Percentiles rank a stretch among this genome's conserved stretches.
Conservation (phyloP, 2,113 vertebrate genomes). For the Rhineura floridana region DNA sequence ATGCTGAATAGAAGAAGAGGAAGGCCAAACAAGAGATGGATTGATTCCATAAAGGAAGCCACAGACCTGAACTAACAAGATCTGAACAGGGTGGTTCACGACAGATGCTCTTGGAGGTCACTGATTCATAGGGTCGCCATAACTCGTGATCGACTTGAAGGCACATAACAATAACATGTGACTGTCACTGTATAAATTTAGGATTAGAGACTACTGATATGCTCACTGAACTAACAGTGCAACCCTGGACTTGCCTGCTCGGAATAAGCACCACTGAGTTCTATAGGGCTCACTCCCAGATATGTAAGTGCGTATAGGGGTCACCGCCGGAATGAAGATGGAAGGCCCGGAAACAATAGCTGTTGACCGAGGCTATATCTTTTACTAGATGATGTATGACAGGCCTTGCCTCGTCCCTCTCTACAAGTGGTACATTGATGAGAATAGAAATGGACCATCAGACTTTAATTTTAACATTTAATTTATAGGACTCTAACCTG, state of each 20-base stretch:
- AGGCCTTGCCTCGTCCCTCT: too few relatives aligned
- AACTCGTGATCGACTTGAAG: too few relatives aligned
- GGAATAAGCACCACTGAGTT: neutral
- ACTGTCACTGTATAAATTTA: too few relatives aligned
- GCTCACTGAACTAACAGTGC: neutral
- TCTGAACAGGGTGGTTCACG: too few relatives aligned
- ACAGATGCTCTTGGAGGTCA: too few relatives aligned
- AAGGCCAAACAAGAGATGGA: too few relatives aligned
- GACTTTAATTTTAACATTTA: neutral
- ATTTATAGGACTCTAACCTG: neutral
- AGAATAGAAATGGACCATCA: neutral
- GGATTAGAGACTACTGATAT: too few relatives aligned
- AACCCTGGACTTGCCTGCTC: neutral
- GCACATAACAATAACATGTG: too few relatives aligned
- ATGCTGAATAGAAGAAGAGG: too few relatives aligned
- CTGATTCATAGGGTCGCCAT: too few relatives aligned
- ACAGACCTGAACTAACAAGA: too few relatives aligned
- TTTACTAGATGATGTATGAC: neutral
- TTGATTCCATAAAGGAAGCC: too few relatives aligned
- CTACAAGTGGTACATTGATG: neutral
- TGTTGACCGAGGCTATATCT: neutral
- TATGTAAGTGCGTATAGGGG: neutral
- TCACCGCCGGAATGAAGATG: neutral
- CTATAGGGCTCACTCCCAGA: neutral
- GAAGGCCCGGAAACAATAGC: neutral